Evolutionary conservation across 2,113 vertebrate species (phyloP), one percentile per base, ranked within the genome.

Genomic region (Solea senegalensis): DNA sequence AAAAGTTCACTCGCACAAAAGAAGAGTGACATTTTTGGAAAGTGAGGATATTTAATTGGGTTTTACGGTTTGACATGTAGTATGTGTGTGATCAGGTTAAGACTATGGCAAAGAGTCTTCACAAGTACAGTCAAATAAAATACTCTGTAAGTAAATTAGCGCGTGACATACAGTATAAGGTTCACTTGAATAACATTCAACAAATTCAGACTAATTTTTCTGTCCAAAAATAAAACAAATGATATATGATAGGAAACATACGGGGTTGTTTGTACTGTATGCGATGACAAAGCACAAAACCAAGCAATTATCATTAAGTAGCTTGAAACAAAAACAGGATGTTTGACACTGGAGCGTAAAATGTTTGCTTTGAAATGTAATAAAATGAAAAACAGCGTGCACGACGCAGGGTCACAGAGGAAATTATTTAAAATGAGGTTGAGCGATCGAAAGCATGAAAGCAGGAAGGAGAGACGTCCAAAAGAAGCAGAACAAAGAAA

Each of bases 1-100:
- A 68, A 76, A 71, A 56, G 84, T 83, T 88, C 84, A 79, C 48
- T 58, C 67, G 46, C 46, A 16, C 56, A 56, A 57, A 76, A 74
- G 62, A 75, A 72, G 45, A 48, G 43, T 57, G 49, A 62, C 40
- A 58, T 50, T 43, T 51, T 50, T 48, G 27, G 14, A 55, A 16
- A 41, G 16, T 34, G 1, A 65, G 51, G 39, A 45, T 58, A 65
- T 48, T 74, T 51, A 50, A 64, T 40, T 39, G 39, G 56, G 48
- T 55, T 72, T 55, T 5, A 44, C 8, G 34, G 9, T 34, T 39
- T 11, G 16, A 41, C 50, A 9, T 26, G 51, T 28, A 27, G 64
- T 34, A 34, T 34, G 5, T 34, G 44, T 45, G 51, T 54, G 64
- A 44, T 53, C 10, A 26, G 51, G 44, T 46, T 28, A 46, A 48